These are phyloP conservation scores for Axea sp. DNA, from an alignment of 2,888 invertebrate species.

Conservation along the genomic window DNA sequence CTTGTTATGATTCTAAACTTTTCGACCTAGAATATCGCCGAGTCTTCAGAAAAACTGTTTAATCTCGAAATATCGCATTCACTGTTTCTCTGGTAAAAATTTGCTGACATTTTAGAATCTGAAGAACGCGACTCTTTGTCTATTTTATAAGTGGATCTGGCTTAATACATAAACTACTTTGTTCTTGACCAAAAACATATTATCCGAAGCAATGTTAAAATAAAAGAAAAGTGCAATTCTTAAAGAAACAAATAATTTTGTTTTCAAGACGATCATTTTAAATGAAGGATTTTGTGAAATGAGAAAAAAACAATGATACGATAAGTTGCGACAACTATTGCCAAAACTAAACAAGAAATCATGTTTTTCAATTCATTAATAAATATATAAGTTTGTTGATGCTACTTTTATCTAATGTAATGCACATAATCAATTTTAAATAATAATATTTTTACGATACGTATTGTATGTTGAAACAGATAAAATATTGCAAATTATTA, in stretches of 20 bases:
- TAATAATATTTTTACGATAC: no score
- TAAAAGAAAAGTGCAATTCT: no score
- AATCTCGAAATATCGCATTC: constrained; percentile 35
- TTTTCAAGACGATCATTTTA: not conserved
- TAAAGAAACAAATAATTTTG: no score
- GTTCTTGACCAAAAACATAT: no score
- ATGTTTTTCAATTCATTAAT: not conserved
- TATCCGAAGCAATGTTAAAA: no score
- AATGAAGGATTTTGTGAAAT: not conserved
- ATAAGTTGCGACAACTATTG: not conserved
- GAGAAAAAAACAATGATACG: no score
- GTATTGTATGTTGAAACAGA: no score
- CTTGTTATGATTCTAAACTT: constrained; percentile 45
- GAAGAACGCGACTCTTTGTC: constrained; percentile 1
- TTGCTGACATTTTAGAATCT: constrained; percentile 3
- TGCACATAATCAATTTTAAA: no score
- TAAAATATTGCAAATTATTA: no score
- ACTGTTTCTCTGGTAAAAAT: constrained; percentile 7
- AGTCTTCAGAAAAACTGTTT: constrained; percentile 43
- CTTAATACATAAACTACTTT: no score
- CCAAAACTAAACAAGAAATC: not conserved
- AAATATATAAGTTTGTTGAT: no score
- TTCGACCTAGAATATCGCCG: constrained; percentile 37
- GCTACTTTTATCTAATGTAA: no score
- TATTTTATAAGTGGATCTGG: constrained; percentile 2